Percentiles rank a stretch among this genome's conserved stretches.
phyloP scores from a whole-genome alignment of 2,113 vertebrate genomes.

The Piaya cayana region DNA sequence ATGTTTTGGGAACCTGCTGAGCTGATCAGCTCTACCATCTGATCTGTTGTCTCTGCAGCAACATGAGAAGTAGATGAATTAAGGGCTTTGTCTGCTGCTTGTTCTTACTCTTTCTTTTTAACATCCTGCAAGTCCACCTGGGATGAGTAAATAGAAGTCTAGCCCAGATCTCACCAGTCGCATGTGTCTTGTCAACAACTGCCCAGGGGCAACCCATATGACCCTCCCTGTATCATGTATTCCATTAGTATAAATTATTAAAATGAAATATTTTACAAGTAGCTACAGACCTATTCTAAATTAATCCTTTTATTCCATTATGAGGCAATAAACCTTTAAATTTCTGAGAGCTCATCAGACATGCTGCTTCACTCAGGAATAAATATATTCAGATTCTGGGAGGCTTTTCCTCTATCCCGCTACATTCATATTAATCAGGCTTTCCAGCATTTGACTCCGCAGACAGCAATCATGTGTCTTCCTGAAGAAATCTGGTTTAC shows the following conservation, averaged over 20 bases:
- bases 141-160: neutral
- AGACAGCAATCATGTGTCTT: conserved; percentile 30
- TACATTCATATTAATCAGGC: conserved; percentile 54
- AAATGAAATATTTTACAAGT: conserved; percentile 65
- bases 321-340: conserved; percentile 60
- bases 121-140: conserved; percentile 13
- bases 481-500: conserved; percentile 34
- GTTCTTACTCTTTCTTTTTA: neutral
- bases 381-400: conserved; percentile 36
- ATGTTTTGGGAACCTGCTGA: conserved; percentile 47
- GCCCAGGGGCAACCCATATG: neutral
- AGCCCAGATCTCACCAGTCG: neutral
- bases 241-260: conserved; percentile 74
- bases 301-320: conserved; percentile 66
- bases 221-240: conserved; percentile 12
- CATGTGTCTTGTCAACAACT: conserved; percentile 21
- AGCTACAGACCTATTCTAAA: conserved; percentile 47
- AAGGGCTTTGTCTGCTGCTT: conserved; percentile 46
- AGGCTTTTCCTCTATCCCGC: neutral
- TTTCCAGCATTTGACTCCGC: neutral
- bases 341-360: conserved; percentile 48
- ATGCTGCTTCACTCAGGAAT: conserved; percentile 21
- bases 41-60: neutral
- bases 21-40: conserved; percentile 20
- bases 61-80: conserved; percentile 22